Evolutionary conservation across 2,113 vertebrate genomes (phyloP).

Genomic region (Xerus inauris): DNA sequence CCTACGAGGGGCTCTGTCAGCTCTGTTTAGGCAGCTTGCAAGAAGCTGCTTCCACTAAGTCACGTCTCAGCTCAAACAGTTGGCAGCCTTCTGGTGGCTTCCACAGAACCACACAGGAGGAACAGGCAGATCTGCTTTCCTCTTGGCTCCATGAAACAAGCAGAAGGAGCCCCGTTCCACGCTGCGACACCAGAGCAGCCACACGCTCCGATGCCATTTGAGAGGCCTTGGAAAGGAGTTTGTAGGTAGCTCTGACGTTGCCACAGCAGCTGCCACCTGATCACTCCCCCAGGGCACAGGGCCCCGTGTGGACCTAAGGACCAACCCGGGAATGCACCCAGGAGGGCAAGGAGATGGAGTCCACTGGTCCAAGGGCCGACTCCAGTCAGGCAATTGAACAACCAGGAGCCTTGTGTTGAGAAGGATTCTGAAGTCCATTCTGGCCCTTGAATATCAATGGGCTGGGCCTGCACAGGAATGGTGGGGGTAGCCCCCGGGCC

Average conservation of each 20-base stretch:
- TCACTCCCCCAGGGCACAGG: not conserved
- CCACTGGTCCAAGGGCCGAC: fast-evolving
- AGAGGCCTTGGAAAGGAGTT: too few species aligned
- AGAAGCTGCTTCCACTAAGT: not conserved
- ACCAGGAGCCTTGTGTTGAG: not conserved
- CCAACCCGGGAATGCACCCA: not conserved
- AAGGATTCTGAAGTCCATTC: not conserved
- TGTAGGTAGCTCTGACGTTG: not conserved
- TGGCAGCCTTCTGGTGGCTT: not conserved
- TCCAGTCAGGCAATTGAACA: fast-evolving
- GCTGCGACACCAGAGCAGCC: not conserved
- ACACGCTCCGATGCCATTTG: fast-evolving
- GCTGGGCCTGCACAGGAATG: not conserved
- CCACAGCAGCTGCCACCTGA: not conserved
- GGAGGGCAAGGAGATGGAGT: not conserved
- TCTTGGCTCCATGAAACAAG: not conserved
- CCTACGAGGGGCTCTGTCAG: not conserved
- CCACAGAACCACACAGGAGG: not conserved
- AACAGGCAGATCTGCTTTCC: fast-evolving
- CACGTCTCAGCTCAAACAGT: not conserved
- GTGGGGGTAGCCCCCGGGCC: not conserved
- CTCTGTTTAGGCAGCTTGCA: not conserved
- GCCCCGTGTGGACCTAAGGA: not conserved
- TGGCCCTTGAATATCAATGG: fast-evolving
- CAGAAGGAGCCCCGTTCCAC: not conserved